phyloP scores from a whole-genome alignment of 2,797 vertebrate genomes.

The Acrossocheilus wenchowensis region DNA sequence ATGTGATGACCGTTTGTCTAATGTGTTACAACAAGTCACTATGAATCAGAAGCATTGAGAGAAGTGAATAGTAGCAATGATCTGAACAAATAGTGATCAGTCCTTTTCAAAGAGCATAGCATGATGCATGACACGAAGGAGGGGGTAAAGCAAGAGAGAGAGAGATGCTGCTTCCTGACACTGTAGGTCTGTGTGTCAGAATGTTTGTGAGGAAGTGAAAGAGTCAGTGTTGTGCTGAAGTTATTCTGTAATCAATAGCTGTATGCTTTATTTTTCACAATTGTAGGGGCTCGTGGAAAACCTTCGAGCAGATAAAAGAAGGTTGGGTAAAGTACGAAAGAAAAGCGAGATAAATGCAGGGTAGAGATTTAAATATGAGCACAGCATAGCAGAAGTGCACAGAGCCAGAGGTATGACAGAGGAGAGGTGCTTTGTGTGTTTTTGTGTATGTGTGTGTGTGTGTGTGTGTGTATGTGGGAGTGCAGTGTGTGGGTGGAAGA shows the following conservation, averaged over 20 bases:
- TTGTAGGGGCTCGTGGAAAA: neutral
- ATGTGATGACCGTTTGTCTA: slow-evolving; percentile 61
- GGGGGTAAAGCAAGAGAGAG: neutral
- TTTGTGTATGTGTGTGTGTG: slow-evolving; percentile 75
- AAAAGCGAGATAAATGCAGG: slow-evolving; percentile 75
- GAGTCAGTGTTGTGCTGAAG: slow-evolving; percentile 22
- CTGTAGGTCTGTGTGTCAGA: slow-evolving; percentile 55
- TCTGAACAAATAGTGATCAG: slow-evolving; percentile 66
- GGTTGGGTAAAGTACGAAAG: slow-evolving; percentile 49
- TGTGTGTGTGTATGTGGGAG: slow-evolving; percentile 61
- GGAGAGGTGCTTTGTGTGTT: slow-evolving; percentile 72
- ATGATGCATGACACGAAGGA: slow-evolving; percentile 47
- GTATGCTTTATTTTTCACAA: slow-evolving; percentile 21
- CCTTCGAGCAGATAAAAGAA: slow-evolving; percentile 8
- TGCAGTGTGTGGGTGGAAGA: slow-evolving; percentile 77
- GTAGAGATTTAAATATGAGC: slow-evolving; percentile 78
- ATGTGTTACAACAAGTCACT: slow-evolving; percentile 59
- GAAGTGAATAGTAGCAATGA: slow-evolving; percentile 63
- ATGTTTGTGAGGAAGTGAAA: slow-evolving; percentile 46
- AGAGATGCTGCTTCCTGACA: slow-evolving; percentile 31
- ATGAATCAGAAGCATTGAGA: slow-evolving; percentile 63
- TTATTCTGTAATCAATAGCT: slow-evolving; percentile 24
- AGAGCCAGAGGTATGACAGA: slow-evolving; percentile 83
- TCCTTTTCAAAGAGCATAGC: slow-evolving; percentile 59
- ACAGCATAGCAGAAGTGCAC: slow-evolving; percentile 76